Percentiles rank a stretch among this genome's conserved stretches.
Evolutionary conservation across 2,888 invertebrate genomes (phyloP).

Genomic region (Platerodrilus igneus): DNA sequence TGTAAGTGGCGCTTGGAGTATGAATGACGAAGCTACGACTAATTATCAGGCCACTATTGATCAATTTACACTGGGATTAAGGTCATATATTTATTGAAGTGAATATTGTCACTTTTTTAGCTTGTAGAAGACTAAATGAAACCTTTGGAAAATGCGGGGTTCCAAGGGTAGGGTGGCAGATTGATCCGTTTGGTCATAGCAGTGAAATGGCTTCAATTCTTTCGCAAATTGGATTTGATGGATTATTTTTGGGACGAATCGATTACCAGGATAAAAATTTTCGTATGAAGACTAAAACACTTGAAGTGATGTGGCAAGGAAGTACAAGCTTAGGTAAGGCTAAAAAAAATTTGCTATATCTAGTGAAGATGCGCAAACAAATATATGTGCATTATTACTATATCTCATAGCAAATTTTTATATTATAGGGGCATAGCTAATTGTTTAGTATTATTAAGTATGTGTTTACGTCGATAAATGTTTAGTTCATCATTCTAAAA

Average conservation of each 20-base stretch:
- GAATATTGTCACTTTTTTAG: neutral
- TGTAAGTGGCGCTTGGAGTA: slow-evolving; percentile 58
- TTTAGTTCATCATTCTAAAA: too few relatives aligned
- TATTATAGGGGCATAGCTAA: too few relatives aligned
- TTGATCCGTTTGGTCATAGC: slow-evolving; percentile 80
- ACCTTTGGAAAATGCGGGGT: slow-evolving; percentile 63
- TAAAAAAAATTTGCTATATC: neutral
- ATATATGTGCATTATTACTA: too few relatives aligned
- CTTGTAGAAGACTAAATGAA: slow-evolving; percentile 55
- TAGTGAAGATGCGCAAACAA: too few relatives aligned
- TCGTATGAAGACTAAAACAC: slow-evolving; percentile 53
- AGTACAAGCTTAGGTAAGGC: slow-evolving; percentile 60
- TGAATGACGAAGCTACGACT: slow-evolving; percentile 61
- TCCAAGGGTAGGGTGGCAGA: slow-evolving; percentile 72
- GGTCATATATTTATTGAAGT: slow-evolving; percentile 42
- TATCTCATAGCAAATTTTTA: too few relatives aligned
- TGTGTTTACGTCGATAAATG: too few relatives aligned
- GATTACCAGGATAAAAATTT: slow-evolving; percentile 72
- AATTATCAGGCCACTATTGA: slow-evolving; percentile 68
- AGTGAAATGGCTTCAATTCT: slow-evolving; percentile 74
- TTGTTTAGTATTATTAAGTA: too few relatives aligned
- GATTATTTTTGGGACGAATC: slow-evolving; percentile 73
- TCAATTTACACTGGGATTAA: slow-evolving; percentile 65
- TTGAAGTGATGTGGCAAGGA: slow-evolving; percentile 78
- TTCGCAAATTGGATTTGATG: slow-evolving; percentile 80